A percentile compares a stretch with the other conserved stretches of the same genome.
These are phyloP conservation scores for Melanotaenia duboulayi DNA, from an alignment of 2,113 vertebrate genomes.

Conservation along the genomic window DNA sequence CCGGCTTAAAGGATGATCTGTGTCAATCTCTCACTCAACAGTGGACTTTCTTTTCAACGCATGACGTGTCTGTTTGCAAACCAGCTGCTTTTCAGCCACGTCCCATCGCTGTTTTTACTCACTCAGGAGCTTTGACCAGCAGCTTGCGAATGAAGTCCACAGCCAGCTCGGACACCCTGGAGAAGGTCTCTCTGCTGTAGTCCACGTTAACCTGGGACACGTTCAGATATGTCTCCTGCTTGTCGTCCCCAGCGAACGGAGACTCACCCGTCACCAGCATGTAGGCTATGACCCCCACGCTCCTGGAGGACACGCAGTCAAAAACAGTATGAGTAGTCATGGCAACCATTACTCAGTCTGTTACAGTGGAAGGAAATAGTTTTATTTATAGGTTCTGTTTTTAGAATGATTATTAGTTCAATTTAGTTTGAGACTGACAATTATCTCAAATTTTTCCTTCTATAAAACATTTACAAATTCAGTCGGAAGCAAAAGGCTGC, in stretches of 20 bases:
- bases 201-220: conserved; percentile 97
- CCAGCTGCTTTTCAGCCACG: not conserved
- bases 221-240: conserved; percentile 97
- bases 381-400: not conserved
- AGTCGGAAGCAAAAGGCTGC: too few relatives aligned
- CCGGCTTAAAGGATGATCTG: not conserved
- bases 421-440: too few relatives aligned
- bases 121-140: conserved; percentile 94
- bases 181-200: conserved; percentile 90
- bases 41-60: conserved; percentile 2
- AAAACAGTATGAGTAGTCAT: not conserved
- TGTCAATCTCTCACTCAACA: conserved; percentile 3
- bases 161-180: conserved; percentile 89
- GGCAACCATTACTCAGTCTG: not conserved
- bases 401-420: too few relatives aligned
- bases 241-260: conserved; percentile 92
- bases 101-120: conserved; percentile 73
- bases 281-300: conserved; percentile 93
- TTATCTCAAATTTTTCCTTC: too few relatives aligned
- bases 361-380: too few relatives aligned
- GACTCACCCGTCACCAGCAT: conserved; percentile 96
- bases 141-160: conserved; percentile 94
- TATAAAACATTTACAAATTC: too few relatives aligned
- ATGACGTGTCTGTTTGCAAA: conserved; percentile 2
- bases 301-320: conserved; percentile 81